Base-by-base conservation (phyloP, 2,888 invertebrate species). In the Cephus pulcher region DNA sequence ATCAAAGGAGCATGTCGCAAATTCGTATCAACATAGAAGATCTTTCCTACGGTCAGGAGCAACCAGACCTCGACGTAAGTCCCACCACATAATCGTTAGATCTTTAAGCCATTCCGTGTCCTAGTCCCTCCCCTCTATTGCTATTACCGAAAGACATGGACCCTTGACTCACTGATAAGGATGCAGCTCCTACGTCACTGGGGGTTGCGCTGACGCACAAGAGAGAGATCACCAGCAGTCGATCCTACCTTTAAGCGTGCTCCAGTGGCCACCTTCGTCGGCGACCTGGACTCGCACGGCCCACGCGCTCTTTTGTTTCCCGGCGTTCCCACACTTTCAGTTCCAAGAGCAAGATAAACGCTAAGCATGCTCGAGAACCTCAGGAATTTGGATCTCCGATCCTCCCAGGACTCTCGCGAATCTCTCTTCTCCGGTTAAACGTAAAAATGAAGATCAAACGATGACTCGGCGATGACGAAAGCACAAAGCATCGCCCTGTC, bases 21-120 rank as follows among this genome's bases (percentile, higher is more conserved):
- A 84, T 86, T 79, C 86, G 85, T 69, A 87, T 87, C 84, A 89
- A 87, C 84, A 84, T 88, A 75, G 88, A 89, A 77, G 87, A 88
- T 79, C 82, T 82, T 78, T 87, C 83, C 82, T 82, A 82, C 74
- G 83, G 78, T n/a, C 81, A 76, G 79, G 83, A 86, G 81, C 84
- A 87, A 79, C 81, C 82, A 84, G 82, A 82, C 79, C 80, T 82
- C 78, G 83, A 88, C 75, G 89, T 88, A 88, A 89, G 87, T 87
- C 56, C 23, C 23, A 23, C 23, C 9, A 23, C 56, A 1, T 56
- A 56, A 56, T 40, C 15, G 40, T 15, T 40, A 40, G 40, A 40
- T 23, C 56, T 56, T 15, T 56, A 56, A 23, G 15, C 2, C 23
- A 23, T 2, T 6, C 56, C 23, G 1, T 37, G 12, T 76, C 69